Conservation (phyloP, 1,140 invertebrate genomes). For the Meloidogyne exigua region DNA sequence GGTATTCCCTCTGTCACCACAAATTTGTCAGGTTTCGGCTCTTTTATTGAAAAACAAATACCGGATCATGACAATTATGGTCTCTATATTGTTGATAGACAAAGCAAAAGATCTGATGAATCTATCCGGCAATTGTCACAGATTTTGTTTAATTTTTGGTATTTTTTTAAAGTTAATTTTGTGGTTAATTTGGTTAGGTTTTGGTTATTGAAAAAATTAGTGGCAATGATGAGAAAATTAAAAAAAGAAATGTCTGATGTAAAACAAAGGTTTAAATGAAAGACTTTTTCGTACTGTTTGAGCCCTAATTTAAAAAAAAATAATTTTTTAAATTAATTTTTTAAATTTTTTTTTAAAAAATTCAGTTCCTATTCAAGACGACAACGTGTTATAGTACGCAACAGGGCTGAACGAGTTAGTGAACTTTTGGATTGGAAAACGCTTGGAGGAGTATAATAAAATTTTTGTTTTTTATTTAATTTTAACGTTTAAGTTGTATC, state of each 20-base stretch:
- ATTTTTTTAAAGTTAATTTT: not conserved
- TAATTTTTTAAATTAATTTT: constrained; percentile 1
- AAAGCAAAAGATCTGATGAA: constrained; percentile 81
- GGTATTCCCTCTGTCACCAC: constrained; percentile 96
- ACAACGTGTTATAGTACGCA: constrained; percentile 95
- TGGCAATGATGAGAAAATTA: not conserved
- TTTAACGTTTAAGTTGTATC: constrained; percentile 51
- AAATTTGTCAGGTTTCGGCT: constrained; percentile 97
- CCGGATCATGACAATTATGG: constrained; percentile 96
- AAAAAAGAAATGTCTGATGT: not conserved
- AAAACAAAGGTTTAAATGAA: not conserved
- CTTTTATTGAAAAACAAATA: constrained; percentile 97
- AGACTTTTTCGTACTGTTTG: not conserved
- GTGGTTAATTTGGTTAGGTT: no score
- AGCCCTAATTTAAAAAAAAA: constrained; percentile 11
- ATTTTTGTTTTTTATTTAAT: not conserved
- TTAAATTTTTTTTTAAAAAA: constrained; percentile 75
- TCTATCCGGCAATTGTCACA: constrained; percentile 88
- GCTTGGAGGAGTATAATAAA: constrained; percentile 67
- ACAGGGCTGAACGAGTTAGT: constrained; percentile 91
- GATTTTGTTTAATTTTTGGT: constrained; percentile 65
- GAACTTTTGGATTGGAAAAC: constrained; percentile 98
- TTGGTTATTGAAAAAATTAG: no score
- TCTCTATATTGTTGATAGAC: constrained; percentile 93
- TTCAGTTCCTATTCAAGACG: constrained; percentile 79